Evolutionary conservation across 1,140 invertebrate species (phyloP), one percentile per base, ranked within the genome.

Genomic region (Cydia splendana): DNA sequence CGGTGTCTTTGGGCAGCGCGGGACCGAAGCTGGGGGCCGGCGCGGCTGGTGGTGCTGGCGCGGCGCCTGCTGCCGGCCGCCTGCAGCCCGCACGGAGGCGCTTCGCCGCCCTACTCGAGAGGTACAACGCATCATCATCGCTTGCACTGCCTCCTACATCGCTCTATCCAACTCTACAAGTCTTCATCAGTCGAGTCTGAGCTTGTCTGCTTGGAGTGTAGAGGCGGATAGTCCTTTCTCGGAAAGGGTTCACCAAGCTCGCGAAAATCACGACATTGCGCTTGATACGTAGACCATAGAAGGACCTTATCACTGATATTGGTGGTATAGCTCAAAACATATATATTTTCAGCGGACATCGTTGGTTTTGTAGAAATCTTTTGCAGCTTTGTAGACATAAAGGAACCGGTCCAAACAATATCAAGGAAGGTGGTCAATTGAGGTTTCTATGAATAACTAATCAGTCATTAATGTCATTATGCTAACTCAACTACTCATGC

Each of bases 21-120:
- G 77, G 84, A 82, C 77, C 84, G 92, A 90, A 89, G 93, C 91
- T 94, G 94, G 94, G 85, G 83, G 77, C 88, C 93, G 93, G 89
- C 93, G 85, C 83, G 88, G 82, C 85, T 91, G 78, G 89, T 86
- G 82, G 83, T 84, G 82, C 85, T 95, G 93, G 94, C 94, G 93
- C 95, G 95, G 89, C 94, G 95, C 80, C 94, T 96, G 94, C 95
- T 95, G 94, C 95, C 95, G 93, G 94, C 94, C 94, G 95, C 95
- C 94, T 95, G 95, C 94, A 94, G 94, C 92, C 95, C 95, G 94
- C 95, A 95, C 94, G 95, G 94, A 93, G 95, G 95, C 94, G 94
- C 95, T 92, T 95, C 95, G 90, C 95, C 95, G 90, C 95, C 95
- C 88, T 95, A 95, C 94, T 94, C 95, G 88, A 93, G 95, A 96